phyloP scores from a whole-genome alignment of 2,888 invertebrate genomes.

The Coronaproctus castanopsis region DNA sequence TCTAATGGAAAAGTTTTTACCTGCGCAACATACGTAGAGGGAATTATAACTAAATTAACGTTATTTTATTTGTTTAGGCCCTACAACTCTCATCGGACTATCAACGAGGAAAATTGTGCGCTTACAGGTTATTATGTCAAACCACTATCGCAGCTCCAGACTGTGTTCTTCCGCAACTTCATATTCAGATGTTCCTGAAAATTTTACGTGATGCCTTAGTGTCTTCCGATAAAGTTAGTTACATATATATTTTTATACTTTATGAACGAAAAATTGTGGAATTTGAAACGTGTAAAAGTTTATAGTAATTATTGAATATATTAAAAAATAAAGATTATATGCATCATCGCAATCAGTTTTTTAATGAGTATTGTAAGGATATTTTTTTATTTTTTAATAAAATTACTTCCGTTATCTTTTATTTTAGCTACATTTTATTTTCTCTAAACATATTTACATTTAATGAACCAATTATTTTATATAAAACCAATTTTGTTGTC shows the following conservation, averaged over 20 bases:
- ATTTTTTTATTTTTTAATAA: too few species aligned
- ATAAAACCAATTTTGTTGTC: too few species aligned
- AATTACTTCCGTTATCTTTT: too few species aligned
- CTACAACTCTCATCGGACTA: slow-evolving; percentile 50
- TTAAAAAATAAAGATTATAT: neutral
- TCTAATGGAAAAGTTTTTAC: too few species aligned
- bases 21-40: too few species aligned
- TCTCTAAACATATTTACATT: too few species aligned
- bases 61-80: slow-evolving; percentile 30
- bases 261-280: too few species aligned
- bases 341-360: neutral
- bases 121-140: slow-evolving; percentile 63
- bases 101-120: slow-evolving; percentile 61
- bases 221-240: slow-evolving; percentile 40
- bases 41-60: too few species aligned
- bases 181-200: slow-evolving; percentile 68
- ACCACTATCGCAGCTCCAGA: slow-evolving; percentile 40
- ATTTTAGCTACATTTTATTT: too few species aligned
- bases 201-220: slow-evolving; percentile 50
- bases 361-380: slow-evolving; percentile 8
- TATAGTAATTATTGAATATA: neutral
- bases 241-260: too few species aligned
- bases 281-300: too few species aligned
- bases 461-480: too few species aligned
- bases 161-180: slow-evolving; percentile 36